A percentile compares a stretch with the other conserved stretches of the same genome.
phyloP scores from a whole-genome alignment of 2,797 vertebrate species.

The Garrulus glandarius region DNA sequence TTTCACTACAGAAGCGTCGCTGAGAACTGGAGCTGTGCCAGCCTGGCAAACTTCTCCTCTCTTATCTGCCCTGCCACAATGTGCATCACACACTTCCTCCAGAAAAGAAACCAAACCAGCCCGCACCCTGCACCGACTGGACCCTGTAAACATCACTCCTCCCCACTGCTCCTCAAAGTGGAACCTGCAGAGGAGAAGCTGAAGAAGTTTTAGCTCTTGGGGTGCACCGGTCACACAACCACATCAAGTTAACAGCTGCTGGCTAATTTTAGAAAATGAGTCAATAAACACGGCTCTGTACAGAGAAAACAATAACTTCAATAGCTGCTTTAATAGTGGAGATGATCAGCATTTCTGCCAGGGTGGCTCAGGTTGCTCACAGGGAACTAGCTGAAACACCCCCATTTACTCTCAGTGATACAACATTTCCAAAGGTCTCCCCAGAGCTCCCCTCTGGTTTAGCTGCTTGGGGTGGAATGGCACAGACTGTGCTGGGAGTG shows the following conservation, averaged over 20 bases:
- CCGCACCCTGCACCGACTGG: neutral
- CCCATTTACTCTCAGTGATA: rapidly evolving
- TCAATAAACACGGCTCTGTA: neutral
- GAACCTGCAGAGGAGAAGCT: neutral
- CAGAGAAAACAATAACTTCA: neutral
- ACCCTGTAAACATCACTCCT: neutral
- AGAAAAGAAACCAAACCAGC: neutral
- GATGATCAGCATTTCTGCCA: neutral
- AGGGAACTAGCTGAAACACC: neutral
- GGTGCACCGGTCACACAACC: neutral
- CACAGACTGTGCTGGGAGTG: neutral
- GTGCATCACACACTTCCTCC: neutral
- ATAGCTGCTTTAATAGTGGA: too few relatives aligned
- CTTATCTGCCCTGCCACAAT: neutral
- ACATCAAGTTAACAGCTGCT: neutral
- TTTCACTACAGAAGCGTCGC: neutral
- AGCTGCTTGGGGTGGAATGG: neutral
- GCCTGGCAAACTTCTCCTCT: neutral
- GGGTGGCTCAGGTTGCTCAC: neutral
- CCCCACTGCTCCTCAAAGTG: neutral
- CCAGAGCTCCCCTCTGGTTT: neutral
- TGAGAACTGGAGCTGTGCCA: neutral
- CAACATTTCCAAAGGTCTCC: neutral
- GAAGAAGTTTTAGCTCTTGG: neutral
- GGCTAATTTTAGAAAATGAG: neutral